Evolutionary conservation across 2,797 vertebrate species (phyloP), one percentile per base, ranked within the genome.

Genomic region (Sebastolobus altivelis): DNA sequence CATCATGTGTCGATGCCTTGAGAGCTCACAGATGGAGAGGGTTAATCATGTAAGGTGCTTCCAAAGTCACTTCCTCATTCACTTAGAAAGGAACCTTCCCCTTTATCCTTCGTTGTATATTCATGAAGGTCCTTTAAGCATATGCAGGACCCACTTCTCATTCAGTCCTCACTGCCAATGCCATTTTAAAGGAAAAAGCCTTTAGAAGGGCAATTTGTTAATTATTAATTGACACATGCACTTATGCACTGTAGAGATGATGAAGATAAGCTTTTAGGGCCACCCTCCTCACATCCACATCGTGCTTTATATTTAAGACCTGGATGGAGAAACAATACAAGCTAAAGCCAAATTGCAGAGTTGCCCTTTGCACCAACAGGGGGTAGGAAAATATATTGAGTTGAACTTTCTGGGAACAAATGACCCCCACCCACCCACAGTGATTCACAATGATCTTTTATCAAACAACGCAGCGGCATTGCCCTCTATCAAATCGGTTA

Each of bases 151-250:
- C 67, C 52, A 81, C 81, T 80, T 90, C 60, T 27, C 29, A 29
- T 76, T 81, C 54, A 31, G 65, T 72, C 77, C 65, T 89, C 81
- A 89, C 85, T 83, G 74, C 37, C 81, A 67, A 74, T 78, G 80
- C 74, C 6, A 55, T 79, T 85, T 87, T 80, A 82, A 86, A 83
- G 22, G 61, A 76, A 89, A 89, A 87, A 87, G 55, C 59, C 72
- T 63, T 87, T 55, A 54, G 75, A 89, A 80, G 75, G 77, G 63
- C 79, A 87, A 86, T 93, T 90, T 88, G 65, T 91, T 88, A 92
- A 93, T 93, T 91, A 92, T 90, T 92, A 91, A 93, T 86, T 87
- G 81, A 79, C 77, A 80, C 38, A 59, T 91, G 88, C 87, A 90
- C 82, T 85, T 80, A 76, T 85, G 75, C 75, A 72, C 77, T 79